Evolutionary conservation across 2,888 invertebrate species (phyloP).

Genomic region (Cerceris rybyensis): DNA sequence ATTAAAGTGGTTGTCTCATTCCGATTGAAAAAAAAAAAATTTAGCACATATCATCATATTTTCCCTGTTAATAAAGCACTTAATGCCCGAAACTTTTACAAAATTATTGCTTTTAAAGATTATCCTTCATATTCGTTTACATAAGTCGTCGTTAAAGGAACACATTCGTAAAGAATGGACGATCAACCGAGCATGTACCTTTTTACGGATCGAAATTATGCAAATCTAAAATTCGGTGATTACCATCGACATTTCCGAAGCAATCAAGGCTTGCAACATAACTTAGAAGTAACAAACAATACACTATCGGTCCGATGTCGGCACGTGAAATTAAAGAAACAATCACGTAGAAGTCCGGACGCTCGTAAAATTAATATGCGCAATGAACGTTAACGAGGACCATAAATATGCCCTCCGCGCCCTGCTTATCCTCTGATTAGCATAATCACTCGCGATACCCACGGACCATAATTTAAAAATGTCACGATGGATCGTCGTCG

Average conservation of each 20-base stretch:
- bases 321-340: slow-evolving; percentile 37
- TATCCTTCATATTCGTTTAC: too few species aligned
- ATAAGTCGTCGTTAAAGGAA: too few species aligned
- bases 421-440: slow-evolving; percentile 66
- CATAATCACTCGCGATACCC: slow-evolving; percentile 64
- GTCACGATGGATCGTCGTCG: slow-evolving; percentile 48
- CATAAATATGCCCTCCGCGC: slow-evolving; percentile 64
- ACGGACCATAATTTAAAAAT: slow-evolving; percentile 61
- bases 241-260: not conserved
- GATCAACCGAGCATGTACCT: not conserved
- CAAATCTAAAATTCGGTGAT: not conserved
- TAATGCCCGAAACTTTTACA: too few species aligned
- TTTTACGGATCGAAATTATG: not conserved
- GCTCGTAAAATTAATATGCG: slow-evolving; percentile 71
- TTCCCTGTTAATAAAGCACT: too few species aligned
- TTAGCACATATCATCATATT: too few species aligned
- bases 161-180: not conserved
- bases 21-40: too few species aligned
- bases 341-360: slow-evolving; percentile 38
- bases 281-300: slow-evolving; percentile 12
- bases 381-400: slow-evolving; percentile 69
- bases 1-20: too few species aligned
- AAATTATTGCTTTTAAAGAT: too few species aligned
- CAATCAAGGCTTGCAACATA: not conserved
- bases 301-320: slow-evolving; percentile 13